These are phyloP conservation scores for Mus pahari DNA, from an alignment of 2,113 vertebrate species.

Conservation along the genomic window DNA sequence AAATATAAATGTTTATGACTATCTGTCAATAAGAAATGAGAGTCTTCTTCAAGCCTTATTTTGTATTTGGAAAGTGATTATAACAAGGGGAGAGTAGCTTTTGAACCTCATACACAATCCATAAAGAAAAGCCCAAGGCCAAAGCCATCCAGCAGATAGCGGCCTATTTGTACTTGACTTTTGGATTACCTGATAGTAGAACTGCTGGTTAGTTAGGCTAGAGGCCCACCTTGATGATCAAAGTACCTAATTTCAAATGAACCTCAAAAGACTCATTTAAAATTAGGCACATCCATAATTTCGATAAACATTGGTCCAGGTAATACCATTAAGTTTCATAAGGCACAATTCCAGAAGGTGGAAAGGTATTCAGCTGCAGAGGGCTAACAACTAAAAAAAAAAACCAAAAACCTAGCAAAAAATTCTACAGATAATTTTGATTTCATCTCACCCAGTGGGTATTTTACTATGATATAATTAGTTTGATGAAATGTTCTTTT, in stretches of 20 bases:
- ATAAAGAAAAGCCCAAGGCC: background rate
- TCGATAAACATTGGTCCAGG: conserved; percentile 11
- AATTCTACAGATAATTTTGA: background rate
- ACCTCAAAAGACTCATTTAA: background rate
- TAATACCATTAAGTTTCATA: background rate
- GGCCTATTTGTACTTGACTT: background rate
- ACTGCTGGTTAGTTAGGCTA: background rate
- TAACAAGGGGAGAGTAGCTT: background rate
- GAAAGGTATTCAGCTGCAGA: background rate
- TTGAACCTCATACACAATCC: background rate
- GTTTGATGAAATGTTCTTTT: conserved; percentile 25
- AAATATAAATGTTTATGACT: conserved; percentile 12
- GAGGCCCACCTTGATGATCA: background rate
- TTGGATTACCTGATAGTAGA: background rate
- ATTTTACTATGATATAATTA: conserved; percentile 42
- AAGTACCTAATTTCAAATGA: background rate
- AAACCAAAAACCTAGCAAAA: background rate
- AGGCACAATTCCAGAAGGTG: background rate
- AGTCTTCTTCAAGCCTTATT: background rate
- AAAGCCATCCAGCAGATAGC: background rate
- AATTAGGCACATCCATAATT: background rate
- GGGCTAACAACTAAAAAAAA: background rate
- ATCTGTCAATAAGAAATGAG: background rate
- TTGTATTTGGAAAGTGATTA: conserved; percentile 6
- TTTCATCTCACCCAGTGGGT: background rate